Evolutionary conservation across 2,797 vertebrate genomes (phyloP), one percentile per base, ranked within the genome.

Genomic region (Epinephelus coioides): DNA sequence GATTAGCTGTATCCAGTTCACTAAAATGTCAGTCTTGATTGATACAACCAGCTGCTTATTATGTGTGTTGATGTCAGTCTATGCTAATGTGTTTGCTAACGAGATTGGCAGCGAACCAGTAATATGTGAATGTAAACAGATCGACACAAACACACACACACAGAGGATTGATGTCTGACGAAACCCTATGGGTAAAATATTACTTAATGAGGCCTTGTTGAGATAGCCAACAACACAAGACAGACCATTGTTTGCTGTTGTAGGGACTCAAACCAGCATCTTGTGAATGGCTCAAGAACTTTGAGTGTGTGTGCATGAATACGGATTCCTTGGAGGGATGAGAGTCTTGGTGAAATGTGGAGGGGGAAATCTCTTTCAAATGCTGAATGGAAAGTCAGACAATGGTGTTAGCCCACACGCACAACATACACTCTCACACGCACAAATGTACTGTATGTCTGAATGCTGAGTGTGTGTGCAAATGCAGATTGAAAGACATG

Each of bases 1-100:
- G 90, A 94, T 91, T 92, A 91, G 87, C 89, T 81, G 76, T 50
- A 88, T 90, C 85, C 80, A 89, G 75, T 87, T 90, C 83, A 86
- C 73, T 78, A 76, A 86, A 89, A 87, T 82, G 90, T 89, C 90
- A 80, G 68, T 73, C 72, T 79, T 92, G 89, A 91, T 91, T 88
- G 91, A 91, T 91, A 87, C 87, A 87, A 88, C 82, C 88, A 91
- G 90, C 88, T 88, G 89, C 84, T 90, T 91, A 84, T 90, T 88
- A 91, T 91, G 86, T 81, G 86, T 82, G 86, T 86, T 83, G 88
- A 90, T 90, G 90, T 91, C 88, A 91, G 88, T 68, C 76, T 21
- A 78, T 85, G 88, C 83, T 93, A 92, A 92, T 92, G 88, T 92
- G 89, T 90, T 90, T 91, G 84, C 91, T 92, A 91, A 93, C 86